Evolutionary conservation across 2,113 vertebrate genomes (phyloP), one percentile per base, ranked within the genome.

Genomic region (Amblyopsis rosae): DNA sequence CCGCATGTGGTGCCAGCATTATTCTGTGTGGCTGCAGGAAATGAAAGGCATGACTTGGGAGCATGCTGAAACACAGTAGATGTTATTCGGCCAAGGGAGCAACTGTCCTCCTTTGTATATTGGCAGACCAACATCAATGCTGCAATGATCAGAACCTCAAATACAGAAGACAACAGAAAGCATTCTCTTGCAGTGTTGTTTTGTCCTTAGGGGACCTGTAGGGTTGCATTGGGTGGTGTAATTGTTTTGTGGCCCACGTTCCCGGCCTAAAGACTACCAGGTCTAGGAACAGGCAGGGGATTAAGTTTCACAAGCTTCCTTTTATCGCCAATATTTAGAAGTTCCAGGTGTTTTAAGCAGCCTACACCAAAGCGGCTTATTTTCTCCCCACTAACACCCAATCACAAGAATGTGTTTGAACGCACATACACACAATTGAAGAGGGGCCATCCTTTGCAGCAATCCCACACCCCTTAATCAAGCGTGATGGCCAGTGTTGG

Each of bases 401-500:
- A 53, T 57, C 65, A 55, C 65, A 56, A 19, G 55, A 50, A 56
- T 51, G 45, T 51, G 64, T 48, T 26, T 53, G 46, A 53, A 56
- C 50, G 76, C n/a, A 66, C 16, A 69, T 12, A 54, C 16, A 72
- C 53, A 63, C 72, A 70, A 26, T 26, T 67, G 62, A 45, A 70
- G 48, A 65, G 65, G 33, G 45, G 50, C 35, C n/a, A 55, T 62
- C 49, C 59, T 86, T 82, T 88, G 67, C 70, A 83, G 65, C 67
- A 67, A 65, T 83, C 67, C 69, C 76, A 81, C 79, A 55, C 57
- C 69, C 59, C 62, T 82, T 83, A 87, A 89, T 89, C 79, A 89
- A 82, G 73, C 73, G 53, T 74, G 73, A 87, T 75, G 77, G 72
- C 75, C 66, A 67, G 86, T 82, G 88, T 73, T 86, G 85, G 75